Evolutionary conservation across 2,113 vertebrate genomes (phyloP).

Genomic region (Cavia aperea): DNA sequence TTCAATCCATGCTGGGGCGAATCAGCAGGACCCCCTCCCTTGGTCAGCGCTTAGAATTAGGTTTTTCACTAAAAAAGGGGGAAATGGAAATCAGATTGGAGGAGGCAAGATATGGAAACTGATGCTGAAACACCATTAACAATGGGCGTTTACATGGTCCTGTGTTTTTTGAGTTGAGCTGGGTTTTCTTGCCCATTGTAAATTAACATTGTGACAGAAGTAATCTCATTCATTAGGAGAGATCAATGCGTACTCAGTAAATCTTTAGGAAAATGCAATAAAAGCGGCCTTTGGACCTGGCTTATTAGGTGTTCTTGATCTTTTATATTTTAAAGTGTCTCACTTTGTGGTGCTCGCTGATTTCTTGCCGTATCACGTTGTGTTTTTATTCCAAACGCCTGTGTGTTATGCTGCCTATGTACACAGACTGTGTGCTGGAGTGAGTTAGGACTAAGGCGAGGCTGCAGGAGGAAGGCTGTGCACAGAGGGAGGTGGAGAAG

Average conservation of each 20-base stretch:
- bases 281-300: slow-evolving; percentile 13
- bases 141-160: background rate
- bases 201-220: slow-evolving; percentile 25
- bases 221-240: slow-evolving; percentile 6
- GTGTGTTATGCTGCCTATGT: background rate
- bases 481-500: background rate
- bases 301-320: background rate
- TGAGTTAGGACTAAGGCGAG: slow-evolving; percentile 20
- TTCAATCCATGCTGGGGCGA: background rate
- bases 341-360: slow-evolving; percentile 20
- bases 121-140: background rate
- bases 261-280: slow-evolving; percentile 10
- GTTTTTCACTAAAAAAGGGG: background rate
- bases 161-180: background rate
- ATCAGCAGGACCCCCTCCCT: background rate
- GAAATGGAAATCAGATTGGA: slow-evolving; percentile 8
- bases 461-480: background rate
- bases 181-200: slow-evolving; percentile 40
- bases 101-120: background rate
- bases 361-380: slow-evolving; percentile 20
- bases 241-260: background rate
- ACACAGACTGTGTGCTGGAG: background rate
- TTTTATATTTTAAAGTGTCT: slow-evolving; percentile 32
- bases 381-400: background rate
- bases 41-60: background rate